Evolutionary conservation across 2,888 invertebrate genomes (phyloP).

Genomic region (Crocallis elinguaria): DNA sequence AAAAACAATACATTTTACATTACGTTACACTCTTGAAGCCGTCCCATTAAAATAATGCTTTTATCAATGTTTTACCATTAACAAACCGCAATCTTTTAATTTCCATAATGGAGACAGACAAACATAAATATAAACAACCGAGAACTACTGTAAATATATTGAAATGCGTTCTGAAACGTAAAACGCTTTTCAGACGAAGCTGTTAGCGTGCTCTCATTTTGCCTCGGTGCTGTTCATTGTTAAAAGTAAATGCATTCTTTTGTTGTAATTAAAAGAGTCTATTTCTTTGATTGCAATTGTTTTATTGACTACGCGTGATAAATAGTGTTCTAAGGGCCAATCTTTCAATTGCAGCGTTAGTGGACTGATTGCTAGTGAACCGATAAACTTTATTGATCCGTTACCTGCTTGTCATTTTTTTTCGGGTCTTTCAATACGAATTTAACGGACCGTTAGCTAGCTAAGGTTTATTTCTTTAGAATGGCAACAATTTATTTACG

Average conservation of each 20-base stretch:
- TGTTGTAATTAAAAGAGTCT: slow-evolving; percentile 3
- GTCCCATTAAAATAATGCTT: slow-evolving; percentile 16
- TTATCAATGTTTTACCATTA: slow-evolving; percentile 6
- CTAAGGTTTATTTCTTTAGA: too few relatives aligned
- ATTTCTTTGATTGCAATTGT: not conserved
- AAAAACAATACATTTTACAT: too few relatives aligned
- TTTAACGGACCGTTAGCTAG: too few relatives aligned
- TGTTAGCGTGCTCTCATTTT: not conserved
- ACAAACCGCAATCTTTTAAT: slow-evolving; percentile 15
- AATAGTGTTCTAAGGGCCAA: too few relatives aligned
- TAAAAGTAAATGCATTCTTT: too few relatives aligned
- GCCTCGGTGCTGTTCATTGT: not conserved
- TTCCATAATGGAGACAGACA: slow-evolving; percentile 19
- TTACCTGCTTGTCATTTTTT: too few relatives aligned
- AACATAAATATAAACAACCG: slow-evolving; percentile 3
- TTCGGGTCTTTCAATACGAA: too few relatives aligned
- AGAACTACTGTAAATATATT: slow-evolving; percentile 2
- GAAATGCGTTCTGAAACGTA: not conserved
- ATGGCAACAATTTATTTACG: too few relatives aligned
- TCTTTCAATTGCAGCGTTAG: too few relatives aligned
- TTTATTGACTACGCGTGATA: too few relatives aligned
- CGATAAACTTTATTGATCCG: too few relatives aligned
- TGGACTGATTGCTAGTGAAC: too few relatives aligned
- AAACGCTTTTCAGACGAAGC: not conserved
- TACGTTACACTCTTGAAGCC: slow-evolving; percentile 1